A percentile compares a stretch with the other conserved stretches of the same genome.
Conservation (phyloP, 2,113 vertebrate genomes). For the Cyphomyrus plagiostoma region DNA sequence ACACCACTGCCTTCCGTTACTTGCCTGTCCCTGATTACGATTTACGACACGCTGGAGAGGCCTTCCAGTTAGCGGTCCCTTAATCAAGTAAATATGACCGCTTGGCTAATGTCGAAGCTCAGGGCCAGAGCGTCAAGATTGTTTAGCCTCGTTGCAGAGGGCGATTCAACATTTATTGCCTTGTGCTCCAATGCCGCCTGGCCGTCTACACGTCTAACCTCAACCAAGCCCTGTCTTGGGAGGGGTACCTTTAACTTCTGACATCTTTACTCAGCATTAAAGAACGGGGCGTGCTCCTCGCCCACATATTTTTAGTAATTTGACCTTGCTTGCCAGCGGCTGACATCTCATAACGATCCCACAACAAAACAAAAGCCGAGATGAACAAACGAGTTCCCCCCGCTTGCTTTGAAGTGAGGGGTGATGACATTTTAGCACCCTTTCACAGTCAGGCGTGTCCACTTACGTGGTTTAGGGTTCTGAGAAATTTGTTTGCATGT, state of each 20-base stretch:
- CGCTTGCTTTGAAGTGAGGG: not conserved
- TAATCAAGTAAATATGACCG: not conserved
- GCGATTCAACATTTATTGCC: not conserved
- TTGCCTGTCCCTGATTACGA: not conserved
- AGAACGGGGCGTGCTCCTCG: not conserved
- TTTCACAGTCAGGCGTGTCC: not conserved
- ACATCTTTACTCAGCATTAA: not conserved
- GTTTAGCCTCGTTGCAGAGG: not conserved
- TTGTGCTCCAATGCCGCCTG: not conserved
- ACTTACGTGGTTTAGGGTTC: slow-evolving; percentile 4
- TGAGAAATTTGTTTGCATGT: not conserved
- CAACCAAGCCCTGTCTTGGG: not conserved
- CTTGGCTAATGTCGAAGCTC: not conserved
- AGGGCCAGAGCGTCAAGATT: not conserved
- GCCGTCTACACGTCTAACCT: not conserved
- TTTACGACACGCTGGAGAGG: not conserved
- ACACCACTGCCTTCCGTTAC: not conserved
- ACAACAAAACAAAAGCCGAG: not conserved
- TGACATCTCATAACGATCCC: not conserved
- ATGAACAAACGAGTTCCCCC: not conserved
- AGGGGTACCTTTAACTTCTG: not conserved
- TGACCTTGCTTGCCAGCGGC: not conserved
- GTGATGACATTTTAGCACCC: not conserved
- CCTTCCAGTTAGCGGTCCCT: not conserved
- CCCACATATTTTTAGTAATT: not conserved